Evolutionary conservation across 1,140 invertebrate genomes (phyloP), one percentile per base, ranked within the genome.

Genomic region (Aleiodes sp.): DNA sequence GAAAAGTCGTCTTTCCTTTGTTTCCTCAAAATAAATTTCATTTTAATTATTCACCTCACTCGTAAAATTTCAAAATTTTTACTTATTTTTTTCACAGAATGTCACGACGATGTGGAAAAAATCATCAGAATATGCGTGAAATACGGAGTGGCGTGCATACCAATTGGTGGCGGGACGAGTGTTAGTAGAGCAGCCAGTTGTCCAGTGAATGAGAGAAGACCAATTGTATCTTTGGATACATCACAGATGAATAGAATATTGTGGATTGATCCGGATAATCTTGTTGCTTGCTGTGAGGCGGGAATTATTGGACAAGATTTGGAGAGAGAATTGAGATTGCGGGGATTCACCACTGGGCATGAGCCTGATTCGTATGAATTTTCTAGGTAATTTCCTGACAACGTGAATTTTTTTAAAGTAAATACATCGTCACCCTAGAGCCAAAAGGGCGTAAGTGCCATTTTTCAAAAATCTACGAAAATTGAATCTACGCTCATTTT

Each of bases 311-410:
- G 98, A 0, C 97, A 99, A 85, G 96, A 99, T 84, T 84, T 97
- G 59, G 95, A 97, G 82, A 84, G 91, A 0, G 92, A 93, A 76
- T 86, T 96, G 67, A 87, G 89, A 8, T 81, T 88, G 1, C 80
- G 89, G 33, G 94, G 94, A 0, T 91, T 91, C 70, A 96, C 94
- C 1, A 91, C 92, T 4, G 95, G 95, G 0, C 98, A 99, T 84
- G 98, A 99, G 82, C 98, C 98, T 0, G 98, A 99, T 83, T 98
- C 96, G 6, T 97, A 96, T 83, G 98, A 99, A 86, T 99, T 99
- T 83, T 96, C 94, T 10, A 90, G 89, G 89, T 90, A 83, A 60
- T 63, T 37, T 8, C 9, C 3, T 1, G 19, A 2, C 12, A 56
- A 16, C 8, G 31, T 35, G n/a, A n/a, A n/a, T n/a, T n/a, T n/a